Base-by-base conservation (phyloP, 2,888 invertebrate genomes). In the Phortica magna region DNA sequence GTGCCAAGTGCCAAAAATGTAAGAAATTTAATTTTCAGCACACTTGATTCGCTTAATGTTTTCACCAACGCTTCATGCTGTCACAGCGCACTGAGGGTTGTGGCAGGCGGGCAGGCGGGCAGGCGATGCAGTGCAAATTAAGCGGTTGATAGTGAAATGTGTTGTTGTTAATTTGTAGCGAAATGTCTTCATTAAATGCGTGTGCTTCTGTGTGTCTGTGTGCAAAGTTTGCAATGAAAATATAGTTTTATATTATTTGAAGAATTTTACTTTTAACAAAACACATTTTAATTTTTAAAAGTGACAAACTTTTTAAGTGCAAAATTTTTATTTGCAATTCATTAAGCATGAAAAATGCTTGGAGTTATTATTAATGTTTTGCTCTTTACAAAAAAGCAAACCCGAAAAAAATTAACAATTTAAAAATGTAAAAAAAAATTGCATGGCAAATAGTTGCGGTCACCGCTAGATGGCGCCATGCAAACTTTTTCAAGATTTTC, bases 11-110 rank as follows among this genome's bases (percentile, higher is more conserved):
- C 14, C 14, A 41, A 65, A 65, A 39, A 65, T 65, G 65, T 14
- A 39, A 39, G 78, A 78, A 83, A 88, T 84, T 86, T 78, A 81
- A 86, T 85, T 88, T 88, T 81, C 82, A 82, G 83, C 86, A 81
- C 79, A 80, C 80, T 88, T 84, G 79, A 88, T 81, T 84, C 78
- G 81, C 70, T 80, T 80, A 65, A 87, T 78, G 81, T 57, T 74
- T 39, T 17, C 65, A 9, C 48, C 48, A 48, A 61, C 61, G 22
- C 55, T 61, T 59, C 10, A 59, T 59, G 59, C 59, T 31, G 31
- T 31, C 31, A 31, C 31, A 31, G 31, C 31, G 31, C 31, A 31
- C 31, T 31, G 14, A 5, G 43, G 0, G 48, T 48, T 48, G 48
- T 70, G 39, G 31, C 14, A 48, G 64, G 2, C 19, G 5, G 17